Base-by-base conservation (phyloP, 2,797 vertebrate species). In the Poecilia velifera region DNA sequence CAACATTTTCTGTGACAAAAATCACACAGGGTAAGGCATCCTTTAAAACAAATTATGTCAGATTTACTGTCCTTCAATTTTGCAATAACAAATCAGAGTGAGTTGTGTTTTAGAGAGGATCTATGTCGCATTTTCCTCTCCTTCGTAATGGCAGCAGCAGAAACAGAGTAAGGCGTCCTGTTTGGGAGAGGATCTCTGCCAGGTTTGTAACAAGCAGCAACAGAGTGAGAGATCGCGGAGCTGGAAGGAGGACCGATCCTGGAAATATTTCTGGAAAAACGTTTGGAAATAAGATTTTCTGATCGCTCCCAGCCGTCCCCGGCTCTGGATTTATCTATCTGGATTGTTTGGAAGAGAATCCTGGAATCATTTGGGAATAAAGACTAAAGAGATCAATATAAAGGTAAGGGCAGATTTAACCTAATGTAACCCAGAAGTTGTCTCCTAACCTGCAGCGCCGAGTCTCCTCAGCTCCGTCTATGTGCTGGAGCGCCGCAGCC, bases 381-480 rank as follows among this genome's bases (percentile, higher is more conserved):
- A 0, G 18, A 22, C 25, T 6, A 43, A 62, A 73, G 71, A 34
- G 34, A 39, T 34, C n/a, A 13, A 3, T 6, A 31, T 12, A 72
- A 78, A 88, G 91, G 87, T 89, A 36, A 89, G 51, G 36, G 0
- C n/a, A 20, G 22, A 71, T 78, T 71, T 55, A 16, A 62, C 49
- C 20, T 39, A 66, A 66, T 41, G 18, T 46, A 46, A 71, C 43
- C 43, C 72, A 1, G 59, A 91, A 92, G 74, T 91, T 89, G 43
- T 36, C 16, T 86, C 71, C 53, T 70, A 34, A 62, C 41, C 86
- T 73, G 77, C 79, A 68, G 80, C 45, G 82, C 76, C 6, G 76
- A 74, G 39, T 49, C 79, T 85, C 86, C n/a, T 45, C 53, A 85
- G 59, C 82, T 79, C n/a, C 82, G 89, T 84, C 86, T 92, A 91